phyloP scores from a whole-genome alignment of 2,113 vertebrate species.

The Mixornis gularis region DNA sequence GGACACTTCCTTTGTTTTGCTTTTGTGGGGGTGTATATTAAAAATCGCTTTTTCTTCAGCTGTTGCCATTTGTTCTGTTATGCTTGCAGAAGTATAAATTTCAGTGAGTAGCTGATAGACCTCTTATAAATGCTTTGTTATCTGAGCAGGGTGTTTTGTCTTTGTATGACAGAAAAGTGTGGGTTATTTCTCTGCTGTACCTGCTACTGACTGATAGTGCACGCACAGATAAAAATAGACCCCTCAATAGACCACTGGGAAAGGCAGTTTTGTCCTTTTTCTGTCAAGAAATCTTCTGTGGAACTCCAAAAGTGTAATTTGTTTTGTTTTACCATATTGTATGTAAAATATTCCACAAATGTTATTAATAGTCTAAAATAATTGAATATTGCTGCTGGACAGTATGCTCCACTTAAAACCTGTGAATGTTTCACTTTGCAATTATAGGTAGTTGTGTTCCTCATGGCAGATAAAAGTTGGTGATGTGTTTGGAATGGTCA shows the following conservation, averaged over 20 bases:
- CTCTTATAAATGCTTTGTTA: neutral
- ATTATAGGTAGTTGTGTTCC: neutral
- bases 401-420: constrained; percentile 25
- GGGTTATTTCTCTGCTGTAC: neutral
- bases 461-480: neutral
- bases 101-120: neutral
- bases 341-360: constrained; percentile 20
- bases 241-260: neutral
- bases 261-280: neutral
- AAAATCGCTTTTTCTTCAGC: neutral
- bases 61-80: neutral
- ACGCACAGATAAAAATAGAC: neutral
- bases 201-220: neutral
- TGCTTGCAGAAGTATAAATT: neutral
- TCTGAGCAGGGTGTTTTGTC: neutral
- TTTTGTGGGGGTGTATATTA: neutral
- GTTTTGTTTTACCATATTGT: constrained; percentile 12
- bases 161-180: neutral
- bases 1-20: neutral
- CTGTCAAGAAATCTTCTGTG: constrained; percentile 19
- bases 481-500: constrained; percentile 34
- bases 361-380: neutral
- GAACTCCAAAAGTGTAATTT: constrained; percentile 2
- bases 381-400: constrained; percentile 50
- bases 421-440: constrained; percentile 34